Evolutionary conservation across 2,888 invertebrate species (phyloP), one percentile per base, ranked within the genome.

Genomic region (Netelia fuscicornis): DNA sequence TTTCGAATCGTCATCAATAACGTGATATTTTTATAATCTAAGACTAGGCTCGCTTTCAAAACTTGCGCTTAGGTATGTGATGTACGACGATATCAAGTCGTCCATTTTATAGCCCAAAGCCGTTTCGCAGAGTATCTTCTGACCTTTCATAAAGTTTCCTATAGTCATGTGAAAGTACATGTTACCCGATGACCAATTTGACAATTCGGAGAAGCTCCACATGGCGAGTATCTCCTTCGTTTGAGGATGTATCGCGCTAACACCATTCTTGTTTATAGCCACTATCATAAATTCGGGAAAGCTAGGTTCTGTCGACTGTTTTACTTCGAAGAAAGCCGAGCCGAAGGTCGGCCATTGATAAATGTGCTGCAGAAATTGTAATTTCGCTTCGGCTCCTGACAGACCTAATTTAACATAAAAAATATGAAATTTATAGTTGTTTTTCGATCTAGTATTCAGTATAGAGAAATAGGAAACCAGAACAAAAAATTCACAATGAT

Each of bases 51-150:
- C 60, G 30, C 9, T 72, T 23, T 82, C 30, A 70, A 87, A 60
- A 17, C 64, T 83, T 20, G 84, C 65, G 37, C 95, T 94, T 79
- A 96, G 91, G 81, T 96, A 84, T 95, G 95, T 54, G 20, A 96
- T 98, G 93, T 99, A 99, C 0, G 98, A 98, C 11, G 98, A 97
- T 90, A 99, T 96, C 75, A 99, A 95, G 93, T 99, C 98, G 93
- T 99, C 98, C 97, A 99, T 98, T 95, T 99, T 99, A 94, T 99
- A 98, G 54, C 98, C 99, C 90, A 98, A 95, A 0, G 97, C 96
- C 2, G 98, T 99, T 94, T 98, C 98, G 93, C 98, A 98, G 1
- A 99, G 95, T 81, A 97, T 94, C 93, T 98, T 98, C 42, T 97
- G 97, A 78, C 98, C 98, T 65, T 97, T 96, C 89, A 99, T 96